Evolutionary conservation across 2,797 vertebrate genomes (phyloP), one percentile per base, ranked within the genome.

Genomic region (Salarias fasciatus): DNA sequence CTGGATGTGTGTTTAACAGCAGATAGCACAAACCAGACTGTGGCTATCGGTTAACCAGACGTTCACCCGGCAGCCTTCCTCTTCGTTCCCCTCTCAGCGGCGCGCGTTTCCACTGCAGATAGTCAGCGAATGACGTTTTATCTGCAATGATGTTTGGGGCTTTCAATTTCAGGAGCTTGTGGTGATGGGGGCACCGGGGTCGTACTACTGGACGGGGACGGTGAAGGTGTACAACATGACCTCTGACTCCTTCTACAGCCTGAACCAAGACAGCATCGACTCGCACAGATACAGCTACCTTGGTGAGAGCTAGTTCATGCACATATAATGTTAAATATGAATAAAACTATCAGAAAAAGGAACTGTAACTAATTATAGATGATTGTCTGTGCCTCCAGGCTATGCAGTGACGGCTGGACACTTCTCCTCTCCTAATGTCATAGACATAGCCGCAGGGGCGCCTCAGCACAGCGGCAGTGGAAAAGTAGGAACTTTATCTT

Each of bases 201-300:
- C 98, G 0, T 99, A 97, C 84, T 99, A 99, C 67, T 99, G 98
- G 98, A 97, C 97, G 0, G 98, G 98, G 69, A 99, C 98, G 0
- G 89, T 99, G 72, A 99, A 98, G 91, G 97, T 98, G 36, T 94
- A 96, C 85, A 99, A 99, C 89, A 76, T 98, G 66, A 96, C 97
- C 0, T 97, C 97, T 72, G 95, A 94, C 67, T 92, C 83, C 0
- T 95, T 94, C 66, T 97, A 96, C 91, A 97, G 93, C 63, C 92
- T 94, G 15, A 96, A 94, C 0, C 95, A 96, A 50, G 94, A 96
- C 1, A 86, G 87, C 3, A 83, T 95, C 10, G 94, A 94, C 90
- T 94, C 88, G 38, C 94, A 93, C 82, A 89, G 96, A 79, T 98
- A 98, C 87, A 98, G 96, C 8, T 99, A 99, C 80, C 94, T 99